Evolutionary conservation across 1,140 invertebrate genomes (phyloP).

Genomic region (Dreissena rostriformis): DNA sequence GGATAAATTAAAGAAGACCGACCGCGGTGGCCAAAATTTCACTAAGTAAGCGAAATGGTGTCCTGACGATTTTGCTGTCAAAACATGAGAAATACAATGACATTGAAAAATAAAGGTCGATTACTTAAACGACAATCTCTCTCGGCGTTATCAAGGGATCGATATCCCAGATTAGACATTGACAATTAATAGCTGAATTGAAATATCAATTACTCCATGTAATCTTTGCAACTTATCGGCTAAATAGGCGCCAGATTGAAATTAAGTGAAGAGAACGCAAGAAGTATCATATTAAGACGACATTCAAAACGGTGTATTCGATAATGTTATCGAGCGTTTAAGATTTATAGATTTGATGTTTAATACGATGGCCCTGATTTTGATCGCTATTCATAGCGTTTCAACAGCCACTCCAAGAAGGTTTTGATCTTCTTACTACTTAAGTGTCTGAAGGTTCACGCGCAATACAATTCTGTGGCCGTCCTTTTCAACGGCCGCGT

Average conservation of each 20-base stretch:
- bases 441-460: too few species aligned
- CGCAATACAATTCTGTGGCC: too few species aligned
- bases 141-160: background rate
- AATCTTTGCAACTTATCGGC: background rate
- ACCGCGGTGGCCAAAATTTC: background rate
- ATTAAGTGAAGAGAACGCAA: background rate
- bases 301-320: background rate
- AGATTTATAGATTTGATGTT: constrained; percentile 4
- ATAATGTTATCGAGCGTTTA: constrained; percentile 3
- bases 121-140: background rate
- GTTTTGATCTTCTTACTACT: constrained; percentile 1
- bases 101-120: constrained; percentile 1
- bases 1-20: background rate
- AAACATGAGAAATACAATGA: background rate
- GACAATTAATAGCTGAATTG: background rate
- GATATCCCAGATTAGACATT: background rate
- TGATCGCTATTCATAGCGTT: background rate
- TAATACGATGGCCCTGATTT: constrained; percentile 1
- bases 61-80: background rate
- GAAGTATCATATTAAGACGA: background rate
- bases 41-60: background rate
- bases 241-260: background rate
- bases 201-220: constrained; percentile 6
- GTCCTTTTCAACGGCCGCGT: too few species aligned
- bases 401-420: background rate